Evolutionary conservation across 2,113 vertebrate species (phyloP).

Genomic region (Acanthisitta chloris): DNA sequence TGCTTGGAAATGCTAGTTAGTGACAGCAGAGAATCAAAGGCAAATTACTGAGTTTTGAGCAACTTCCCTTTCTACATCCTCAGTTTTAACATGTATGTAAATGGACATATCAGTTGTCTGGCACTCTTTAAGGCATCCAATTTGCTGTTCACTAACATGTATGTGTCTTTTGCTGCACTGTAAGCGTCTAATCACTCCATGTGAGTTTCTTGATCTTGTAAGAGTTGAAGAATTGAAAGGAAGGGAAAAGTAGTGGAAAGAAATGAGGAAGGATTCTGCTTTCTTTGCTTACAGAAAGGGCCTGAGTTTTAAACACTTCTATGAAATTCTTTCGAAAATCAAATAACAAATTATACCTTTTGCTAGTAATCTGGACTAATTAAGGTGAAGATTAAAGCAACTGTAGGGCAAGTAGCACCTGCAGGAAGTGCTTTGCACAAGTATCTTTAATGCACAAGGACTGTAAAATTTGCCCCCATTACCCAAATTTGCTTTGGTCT

Average conservation of each 20-base stretch:
- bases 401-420: not conserved
- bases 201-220: not conserved
- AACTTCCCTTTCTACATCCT: not conserved
- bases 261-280: accelerated
- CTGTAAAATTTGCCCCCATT: not conserved
- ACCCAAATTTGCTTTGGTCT: not conserved
- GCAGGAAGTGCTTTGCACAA: not conserved
- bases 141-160: not conserved
- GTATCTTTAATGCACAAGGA: not conserved
- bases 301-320: not conserved
- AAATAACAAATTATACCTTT: not conserved
- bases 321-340: not conserved
- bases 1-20: not conserved
- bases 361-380: not conserved
- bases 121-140: not conserved
- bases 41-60: not conserved
- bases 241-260: not conserved
- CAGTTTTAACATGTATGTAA: not conserved
- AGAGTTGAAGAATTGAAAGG: not conserved
- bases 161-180: not conserved
- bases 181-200: not conserved
- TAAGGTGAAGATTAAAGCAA: not conserved
- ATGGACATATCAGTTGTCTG: not conserved
- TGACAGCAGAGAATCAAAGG: not conserved
- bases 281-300: not conserved